Conservation (phyloP, 2,113 vertebrate species). For the Coracopsis vasa region DNA sequence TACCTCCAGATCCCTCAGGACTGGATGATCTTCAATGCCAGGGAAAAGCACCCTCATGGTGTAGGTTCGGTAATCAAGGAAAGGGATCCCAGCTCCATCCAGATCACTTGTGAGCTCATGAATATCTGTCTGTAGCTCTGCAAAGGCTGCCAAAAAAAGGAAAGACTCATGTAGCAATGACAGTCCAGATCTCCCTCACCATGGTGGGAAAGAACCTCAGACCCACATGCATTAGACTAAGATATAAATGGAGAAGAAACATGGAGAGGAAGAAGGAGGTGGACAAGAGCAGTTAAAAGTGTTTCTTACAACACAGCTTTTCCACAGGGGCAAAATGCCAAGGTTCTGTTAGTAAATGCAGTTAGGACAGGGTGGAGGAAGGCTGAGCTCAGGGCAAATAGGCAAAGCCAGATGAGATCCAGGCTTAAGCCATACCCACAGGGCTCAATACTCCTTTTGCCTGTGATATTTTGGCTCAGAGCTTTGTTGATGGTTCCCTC, state of each 20-base stretch:
- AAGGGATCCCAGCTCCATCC: slow-evolving; percentile 94
- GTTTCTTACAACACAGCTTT: neutral
- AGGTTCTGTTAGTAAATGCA: neutral
- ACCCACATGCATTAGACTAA: accelerated
- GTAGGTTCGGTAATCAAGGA: slow-evolving; percentile 94
- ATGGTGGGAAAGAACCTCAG: neutral
- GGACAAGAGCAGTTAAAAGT: neutral
- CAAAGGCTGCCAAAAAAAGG: slow-evolving; percentile 80
- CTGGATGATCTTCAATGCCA: slow-evolving; percentile 96
- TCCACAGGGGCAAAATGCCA: accelerated
- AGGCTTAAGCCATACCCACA: neutral
- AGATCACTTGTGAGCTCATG: slow-evolving; percentile 95
- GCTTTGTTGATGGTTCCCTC: neutral
- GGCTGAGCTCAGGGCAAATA: neutral
- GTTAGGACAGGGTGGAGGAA: neutral
- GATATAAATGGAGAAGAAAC: neutral
- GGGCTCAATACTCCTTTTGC: neutral
- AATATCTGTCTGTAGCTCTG: slow-evolving; percentile 97
- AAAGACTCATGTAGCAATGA: neutral
- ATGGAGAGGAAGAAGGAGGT: neutral
- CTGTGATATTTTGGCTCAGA: neutral
- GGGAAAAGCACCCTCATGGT: slow-evolving; percentile 98
- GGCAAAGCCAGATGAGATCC: neutral
- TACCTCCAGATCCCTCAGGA: slow-evolving; percentile 94
- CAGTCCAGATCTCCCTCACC: neutral